Evolutionary conservation across 1,140 invertebrate species (phyloP).

Genomic region (Drosophila persimilis): DNA sequence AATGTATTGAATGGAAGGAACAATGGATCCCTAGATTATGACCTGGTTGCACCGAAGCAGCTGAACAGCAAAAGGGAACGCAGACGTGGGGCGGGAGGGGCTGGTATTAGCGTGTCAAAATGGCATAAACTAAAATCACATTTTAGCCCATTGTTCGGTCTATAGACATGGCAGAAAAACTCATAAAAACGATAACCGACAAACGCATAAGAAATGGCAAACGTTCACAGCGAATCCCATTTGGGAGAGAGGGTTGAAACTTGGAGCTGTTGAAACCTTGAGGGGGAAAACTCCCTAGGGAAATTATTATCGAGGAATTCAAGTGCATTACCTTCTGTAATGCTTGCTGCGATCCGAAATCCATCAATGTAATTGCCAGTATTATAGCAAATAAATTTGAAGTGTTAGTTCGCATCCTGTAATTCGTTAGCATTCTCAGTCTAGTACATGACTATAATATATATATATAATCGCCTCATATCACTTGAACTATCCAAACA

Average conservation of each 20-base stretch:
- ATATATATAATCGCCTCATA: background rate
- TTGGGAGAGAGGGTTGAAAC: background rate
- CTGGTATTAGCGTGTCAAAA: constrained; percentile 69
- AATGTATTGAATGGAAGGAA: constrained; percentile 45
- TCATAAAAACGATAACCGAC: constrained; percentile 59
- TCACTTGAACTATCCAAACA: constrained; percentile 2
- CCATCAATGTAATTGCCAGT: too few species aligned
- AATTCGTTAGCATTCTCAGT: background rate
- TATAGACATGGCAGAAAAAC: constrained; percentile 55
- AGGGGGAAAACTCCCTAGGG: too few species aligned
- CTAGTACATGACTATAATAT: too few species aligned
- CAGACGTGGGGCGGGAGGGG: constrained; percentile 1
- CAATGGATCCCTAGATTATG: constrained; percentile 52
- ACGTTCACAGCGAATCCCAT: background rate
- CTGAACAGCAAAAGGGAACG: background rate
- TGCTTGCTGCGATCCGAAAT: too few species aligned
- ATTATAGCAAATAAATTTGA: background rate
- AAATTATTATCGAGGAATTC: constrained; percentile 11
- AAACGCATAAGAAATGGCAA: constrained; percentile 49
- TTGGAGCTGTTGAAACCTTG: background rate
- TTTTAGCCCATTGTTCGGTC: constrained; percentile 60
- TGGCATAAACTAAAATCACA: constrained; percentile 76
- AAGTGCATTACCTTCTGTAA: too few species aligned
- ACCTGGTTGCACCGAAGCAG: constrained; percentile 28
- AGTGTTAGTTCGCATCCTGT: background rate